Percentiles rank a stretch among this genome's conserved stretches.
These are phyloP conservation scores for Pachypanchax playfairii DNA, from an alignment of 2,113 vertebrate genomes.

Conservation along the genomic window DNA sequence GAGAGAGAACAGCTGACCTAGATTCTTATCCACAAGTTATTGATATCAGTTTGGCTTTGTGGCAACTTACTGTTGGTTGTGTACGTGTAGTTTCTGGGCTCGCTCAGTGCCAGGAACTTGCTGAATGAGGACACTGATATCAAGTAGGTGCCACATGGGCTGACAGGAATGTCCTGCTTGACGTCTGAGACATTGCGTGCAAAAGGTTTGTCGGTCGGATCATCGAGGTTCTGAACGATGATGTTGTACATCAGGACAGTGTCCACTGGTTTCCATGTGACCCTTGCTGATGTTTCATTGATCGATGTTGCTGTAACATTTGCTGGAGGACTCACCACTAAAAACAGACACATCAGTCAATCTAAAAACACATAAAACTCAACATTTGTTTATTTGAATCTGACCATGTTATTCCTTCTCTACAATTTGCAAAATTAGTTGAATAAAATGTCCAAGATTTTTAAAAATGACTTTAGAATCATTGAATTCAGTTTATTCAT, in stretches of 20 bases:
- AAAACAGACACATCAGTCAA: not conserved
- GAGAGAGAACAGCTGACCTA: slow-evolving; percentile 66
- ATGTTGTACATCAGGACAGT: slow-evolving; percentile 73
- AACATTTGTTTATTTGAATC: not conserved
- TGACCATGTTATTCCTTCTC: not conserved
- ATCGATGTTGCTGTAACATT: slow-evolving; percentile 36
- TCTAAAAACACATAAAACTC: not conserved
- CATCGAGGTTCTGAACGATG: slow-evolving; percentile 34
- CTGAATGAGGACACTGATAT: slow-evolving; percentile 77
- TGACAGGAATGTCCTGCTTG: slow-evolving; percentile 53
- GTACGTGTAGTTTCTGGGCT: slow-evolving; percentile 61
- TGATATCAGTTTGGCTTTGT: slow-evolving; percentile 48
- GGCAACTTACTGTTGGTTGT: slow-evolving; percentile 78
- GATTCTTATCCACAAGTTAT: slow-evolving; percentile 59
- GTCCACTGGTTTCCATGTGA: slow-evolving; percentile 71
- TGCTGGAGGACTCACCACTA: slow-evolving; percentile 75
- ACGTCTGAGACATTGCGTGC: slow-evolving; percentile 46
- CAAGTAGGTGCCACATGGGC: slow-evolving; percentile 75
- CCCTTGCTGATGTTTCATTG: slow-evolving; percentile 3
- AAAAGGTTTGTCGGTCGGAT: not conserved
- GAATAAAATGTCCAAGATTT: too few species aligned
- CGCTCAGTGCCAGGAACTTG: slow-evolving; percentile 73
- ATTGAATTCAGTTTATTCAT: too few species aligned
- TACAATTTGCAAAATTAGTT: too few species aligned
- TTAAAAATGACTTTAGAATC: too few species aligned